phyloP scores from a whole-genome alignment of 1,140 invertebrate species.

The Drosophila ogumai region DNA sequence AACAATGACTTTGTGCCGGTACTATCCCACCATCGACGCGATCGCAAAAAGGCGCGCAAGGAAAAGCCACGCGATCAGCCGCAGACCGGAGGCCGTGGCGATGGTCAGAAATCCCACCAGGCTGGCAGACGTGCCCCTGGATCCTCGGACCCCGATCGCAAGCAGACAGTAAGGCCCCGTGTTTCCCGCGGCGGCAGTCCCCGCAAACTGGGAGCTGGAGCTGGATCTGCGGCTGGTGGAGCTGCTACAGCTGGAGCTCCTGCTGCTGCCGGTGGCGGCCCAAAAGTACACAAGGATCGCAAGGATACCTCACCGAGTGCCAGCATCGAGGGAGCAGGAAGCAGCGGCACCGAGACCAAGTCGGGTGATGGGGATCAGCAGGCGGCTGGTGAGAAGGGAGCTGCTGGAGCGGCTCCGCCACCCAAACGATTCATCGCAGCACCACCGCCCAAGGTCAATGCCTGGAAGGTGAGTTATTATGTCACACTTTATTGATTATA shows the following conservation, averaged over 20 bases:
- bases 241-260: conserved; percentile 6
- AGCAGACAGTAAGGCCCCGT: conserved; percentile 46
- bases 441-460: conserved; percentile 86
- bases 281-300: conserved; percentile 69
- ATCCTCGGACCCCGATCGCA: conserved; percentile 51
- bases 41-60: conserved; percentile 85
- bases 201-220: conserved; percentile 50
- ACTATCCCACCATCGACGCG: conserved; percentile 85
- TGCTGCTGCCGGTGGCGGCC: neutral
- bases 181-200: conserved; percentile 70
- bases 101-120: conserved; percentile 52
- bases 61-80: conserved; percentile 76
- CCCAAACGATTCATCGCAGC: conserved; percentile 86
- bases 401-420: conserved; percentile 48
- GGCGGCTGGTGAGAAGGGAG: conserved; percentile 23
- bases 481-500: conserved; percentile 22
- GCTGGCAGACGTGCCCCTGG: conserved; percentile 18
- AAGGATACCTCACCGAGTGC: conserved; percentile 80
- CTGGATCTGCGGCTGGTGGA: conserved; percentile 16
- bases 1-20: conserved; percentile 86
- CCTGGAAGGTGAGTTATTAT: conserved; percentile 85
- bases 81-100: conserved; percentile 61
- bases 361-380: conserved; percentile 58
- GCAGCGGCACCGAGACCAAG: conserved; percentile 73
- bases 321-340: conserved; percentile 67